A percentile compares a stretch with the other conserved stretches of the same genome.
phyloP scores from a whole-genome alignment of 2,113 vertebrate genomes.

The Chlorocebus sabaeus region DNA sequence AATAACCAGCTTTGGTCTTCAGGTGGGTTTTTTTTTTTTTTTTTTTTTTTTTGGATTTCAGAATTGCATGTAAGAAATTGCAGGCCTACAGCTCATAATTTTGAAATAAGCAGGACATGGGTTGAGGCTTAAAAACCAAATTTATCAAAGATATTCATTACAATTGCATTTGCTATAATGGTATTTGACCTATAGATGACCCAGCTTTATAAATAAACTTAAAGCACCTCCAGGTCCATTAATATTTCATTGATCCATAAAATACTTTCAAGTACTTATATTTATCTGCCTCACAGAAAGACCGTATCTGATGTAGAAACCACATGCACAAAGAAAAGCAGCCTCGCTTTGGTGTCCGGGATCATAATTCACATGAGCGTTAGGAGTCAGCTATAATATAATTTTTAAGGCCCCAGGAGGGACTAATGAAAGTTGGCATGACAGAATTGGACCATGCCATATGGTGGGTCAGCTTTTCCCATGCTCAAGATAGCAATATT shows the following conservation, averaged over 20 bases:
- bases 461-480: neutral
- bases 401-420: constrained; percentile 38
- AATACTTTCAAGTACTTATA: constrained; percentile 61
- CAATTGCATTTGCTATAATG: constrained; percentile 60
- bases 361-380: constrained; percentile 11
- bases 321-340: neutral
- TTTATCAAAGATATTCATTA: constrained; percentile 72
- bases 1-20: neutral
- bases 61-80: neutral
- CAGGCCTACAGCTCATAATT: neutral
- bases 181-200: constrained; percentile 67
- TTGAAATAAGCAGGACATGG: constrained; percentile 23
- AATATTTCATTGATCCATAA: constrained; percentile 76
- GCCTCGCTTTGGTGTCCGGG: neutral
- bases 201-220: constrained; percentile 70
- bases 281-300: constrained; percentile 60
- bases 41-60: neutral
- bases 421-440: neutral
- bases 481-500: neutral
- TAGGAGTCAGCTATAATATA: neutral
- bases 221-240: constrained; percentile 66
- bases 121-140: constrained; percentile 40
- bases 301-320: neutral
- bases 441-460: constrained; percentile 18
- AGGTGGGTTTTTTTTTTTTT: neutral